A percentile compares a stretch with the other conserved stretches of the same genome.
Conservation (phyloP, 2,888 invertebrate genomes). For the Ischnura elegans region DNA sequence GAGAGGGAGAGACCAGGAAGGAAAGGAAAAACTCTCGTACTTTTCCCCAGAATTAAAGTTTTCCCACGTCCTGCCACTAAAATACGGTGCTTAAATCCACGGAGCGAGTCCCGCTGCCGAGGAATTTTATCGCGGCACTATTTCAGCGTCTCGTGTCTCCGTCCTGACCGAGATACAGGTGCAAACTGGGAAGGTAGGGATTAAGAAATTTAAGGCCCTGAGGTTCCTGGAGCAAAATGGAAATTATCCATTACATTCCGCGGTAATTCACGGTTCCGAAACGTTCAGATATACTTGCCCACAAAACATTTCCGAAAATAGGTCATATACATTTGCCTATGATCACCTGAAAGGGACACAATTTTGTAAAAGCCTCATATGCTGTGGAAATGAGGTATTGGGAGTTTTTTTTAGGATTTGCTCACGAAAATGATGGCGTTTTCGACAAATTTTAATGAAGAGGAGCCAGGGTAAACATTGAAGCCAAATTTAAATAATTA, state of each 20-base stretch:
- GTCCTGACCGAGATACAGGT: neutral
- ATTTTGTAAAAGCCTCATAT: neutral
- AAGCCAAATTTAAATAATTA: no score
- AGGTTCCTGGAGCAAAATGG: neutral
- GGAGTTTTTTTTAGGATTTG: no score
- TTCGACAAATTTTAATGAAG: no score
- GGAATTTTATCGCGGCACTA: slow-evolving; percentile 17
- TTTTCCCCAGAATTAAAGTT: neutral
- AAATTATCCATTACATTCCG: neutral
- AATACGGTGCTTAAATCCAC: slow-evolving; percentile 16
- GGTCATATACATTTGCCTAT: neutral
- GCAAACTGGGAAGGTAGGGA: neutral
- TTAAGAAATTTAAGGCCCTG: neutral
- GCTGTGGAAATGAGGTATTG: no score
- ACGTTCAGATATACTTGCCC: neutral
- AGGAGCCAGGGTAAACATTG: no score
- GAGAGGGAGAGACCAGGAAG: no score
- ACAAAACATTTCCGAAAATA: neutral
- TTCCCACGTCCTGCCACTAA: neutral
- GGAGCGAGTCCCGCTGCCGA: neutral
- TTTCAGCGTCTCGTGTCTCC: neutral
- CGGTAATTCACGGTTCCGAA: neutral
- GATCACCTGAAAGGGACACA: neutral
- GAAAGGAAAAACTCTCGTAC: no score
- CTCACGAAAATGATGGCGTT: no score